These are phyloP conservation scores for Ptilonorhynchus violaceus DNA, from an alignment of 2,113 vertebrate genomes.

Conservation along the genomic window DNA sequence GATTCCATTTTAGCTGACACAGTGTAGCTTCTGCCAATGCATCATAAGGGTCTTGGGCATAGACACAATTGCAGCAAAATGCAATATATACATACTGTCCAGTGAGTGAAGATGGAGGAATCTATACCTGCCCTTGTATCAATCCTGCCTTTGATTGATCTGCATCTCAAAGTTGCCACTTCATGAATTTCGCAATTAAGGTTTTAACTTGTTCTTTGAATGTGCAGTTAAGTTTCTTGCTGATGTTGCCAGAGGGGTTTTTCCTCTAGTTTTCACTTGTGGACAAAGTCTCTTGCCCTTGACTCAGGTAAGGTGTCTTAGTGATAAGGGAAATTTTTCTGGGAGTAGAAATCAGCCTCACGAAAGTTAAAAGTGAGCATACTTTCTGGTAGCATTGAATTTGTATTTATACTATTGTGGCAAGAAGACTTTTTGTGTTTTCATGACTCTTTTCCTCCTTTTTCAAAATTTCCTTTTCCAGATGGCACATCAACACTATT, in stretches of 20 bases:
- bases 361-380: background rate
- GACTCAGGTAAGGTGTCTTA: background rate
- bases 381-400: background rate
- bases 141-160: conserved; percentile 38
- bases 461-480: background rate
- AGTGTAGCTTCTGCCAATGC: background rate
- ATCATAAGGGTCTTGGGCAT: background rate
- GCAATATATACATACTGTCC: background rate
- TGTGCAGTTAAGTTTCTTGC: conserved; percentile 4
- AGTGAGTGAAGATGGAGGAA: background rate
- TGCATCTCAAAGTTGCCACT: background rate
- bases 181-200: conserved; percentile 24
- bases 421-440: background rate
- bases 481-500: background rate
- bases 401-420: background rate
- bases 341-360: background rate
- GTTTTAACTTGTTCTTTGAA: conserved; percentile 9
- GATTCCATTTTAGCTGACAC: background rate
- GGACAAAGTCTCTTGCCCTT: background rate
- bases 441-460: background rate
- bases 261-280: background rate
- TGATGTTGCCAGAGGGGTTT: background rate
- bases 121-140: conserved; percentile 9
- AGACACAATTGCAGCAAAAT: background rate
- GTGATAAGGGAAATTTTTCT: background rate